phyloP scores from a whole-genome alignment of 2,797 vertebrate genomes.

The Macropus fuliginosus region DNA sequence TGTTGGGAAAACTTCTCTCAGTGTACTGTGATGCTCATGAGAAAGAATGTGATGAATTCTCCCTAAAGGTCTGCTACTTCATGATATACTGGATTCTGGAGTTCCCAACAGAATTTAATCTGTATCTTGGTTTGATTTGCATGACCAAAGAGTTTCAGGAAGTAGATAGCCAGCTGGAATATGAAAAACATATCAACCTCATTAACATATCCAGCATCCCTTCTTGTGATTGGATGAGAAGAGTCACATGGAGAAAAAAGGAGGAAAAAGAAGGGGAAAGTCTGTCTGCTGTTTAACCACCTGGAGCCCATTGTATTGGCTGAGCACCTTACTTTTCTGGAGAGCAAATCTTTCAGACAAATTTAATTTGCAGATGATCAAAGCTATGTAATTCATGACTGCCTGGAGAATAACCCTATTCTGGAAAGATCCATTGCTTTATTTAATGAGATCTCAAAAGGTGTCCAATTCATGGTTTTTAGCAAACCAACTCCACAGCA shows the following conservation, averaged over 20 bases:
- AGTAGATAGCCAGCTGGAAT: conserved; percentile 90
- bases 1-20: conserved; percentile 93
- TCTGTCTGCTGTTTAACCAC: conserved; percentile 97
- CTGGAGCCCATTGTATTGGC: conserved; percentile 96
- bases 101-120: conserved; percentile 97
- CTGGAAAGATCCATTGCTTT: conserved; percentile 96
- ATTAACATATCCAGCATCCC: conserved; percentile 98
- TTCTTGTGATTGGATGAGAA: conserved; percentile 98
- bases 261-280: conserved; percentile 95
- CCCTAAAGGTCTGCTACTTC: conserved; percentile 95
- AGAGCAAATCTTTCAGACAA: conserved; percentile 96
- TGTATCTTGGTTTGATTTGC: conserved; percentile 94
- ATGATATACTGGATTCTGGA: conserved; percentile 99
- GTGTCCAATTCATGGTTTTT: conserved; percentile 98
- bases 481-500: conserved; percentile 96
- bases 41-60: conserved; percentile 87
- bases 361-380: conserved; percentile 98
- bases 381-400: conserved; percentile 95
- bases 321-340: conserved; percentile 97
- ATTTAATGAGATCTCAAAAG: conserved; percentile 97
- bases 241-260: conserved; percentile 95
- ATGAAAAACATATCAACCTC: conserved; percentile 93
- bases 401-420: conserved; percentile 94
- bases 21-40: conserved; percentile 90
- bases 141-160: conserved; percentile 95